These are phyloP conservation scores for Amyelois transitella DNA, from an alignment of 1,140 invertebrate genomes.

Conservation along the genomic window DNA sequence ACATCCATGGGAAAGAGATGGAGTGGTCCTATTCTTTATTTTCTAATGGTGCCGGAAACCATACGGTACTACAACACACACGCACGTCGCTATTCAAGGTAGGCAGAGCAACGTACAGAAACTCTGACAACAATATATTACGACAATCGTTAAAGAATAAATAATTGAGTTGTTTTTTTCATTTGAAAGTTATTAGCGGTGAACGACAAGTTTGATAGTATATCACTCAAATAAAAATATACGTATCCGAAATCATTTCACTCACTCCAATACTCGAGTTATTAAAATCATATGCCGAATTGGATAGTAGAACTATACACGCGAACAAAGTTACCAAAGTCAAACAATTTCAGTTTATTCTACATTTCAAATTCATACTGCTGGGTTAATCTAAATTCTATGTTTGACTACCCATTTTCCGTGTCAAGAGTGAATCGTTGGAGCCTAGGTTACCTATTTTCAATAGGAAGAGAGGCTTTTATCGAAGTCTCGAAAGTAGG, in stretches of 20 bases:
- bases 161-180: too few relatives aligned
- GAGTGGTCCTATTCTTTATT: too few relatives aligned
- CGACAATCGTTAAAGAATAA: too few relatives aligned
- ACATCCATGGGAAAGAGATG: too few relatives aligned
- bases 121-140: too few relatives aligned
- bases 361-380: conserved; percentile 1
- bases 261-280: neutral
- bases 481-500: conserved; percentile 40
- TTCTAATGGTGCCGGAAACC: too few relatives aligned
- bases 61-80: too few relatives aligned
- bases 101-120: too few relatives aligned
- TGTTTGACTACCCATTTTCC: conserved; percentile 15
- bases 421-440: conserved; percentile 14
- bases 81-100: too few relatives aligned
- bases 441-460: conserved; percentile 26
- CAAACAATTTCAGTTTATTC: neutral
- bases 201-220: too few relatives aligned
- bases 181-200: too few relatives aligned
- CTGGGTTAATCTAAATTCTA: conserved; percentile 6
- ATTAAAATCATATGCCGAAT: neutral
- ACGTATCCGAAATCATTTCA: conserved; percentile 9
- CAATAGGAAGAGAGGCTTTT: conserved; percentile 42
- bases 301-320: neutral
- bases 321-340: neutral
- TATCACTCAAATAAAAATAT: too few relatives aligned